These are phyloP conservation scores for Macaca mulatta DNA, from an alignment of 2,113 vertebrate species.

Conservation along the genomic window DNA sequence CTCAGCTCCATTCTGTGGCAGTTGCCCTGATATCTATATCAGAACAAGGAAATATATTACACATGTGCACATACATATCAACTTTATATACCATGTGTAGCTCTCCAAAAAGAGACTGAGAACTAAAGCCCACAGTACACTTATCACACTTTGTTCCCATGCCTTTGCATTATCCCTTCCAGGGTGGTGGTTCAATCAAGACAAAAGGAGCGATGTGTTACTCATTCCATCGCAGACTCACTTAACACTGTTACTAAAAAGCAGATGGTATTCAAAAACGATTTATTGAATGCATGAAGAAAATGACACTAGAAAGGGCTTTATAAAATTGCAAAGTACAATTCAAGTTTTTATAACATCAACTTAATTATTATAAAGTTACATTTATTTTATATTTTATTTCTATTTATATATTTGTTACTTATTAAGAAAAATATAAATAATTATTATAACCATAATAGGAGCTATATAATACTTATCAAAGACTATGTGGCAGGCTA, in stretches of 20 bases:
- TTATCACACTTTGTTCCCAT: not conserved
- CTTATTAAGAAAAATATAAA: conserved; percentile 1
- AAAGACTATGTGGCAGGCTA: not conserved
- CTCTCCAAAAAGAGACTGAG: not conserved
- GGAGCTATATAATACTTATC: not conserved
- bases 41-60: not conserved
- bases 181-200: not conserved
- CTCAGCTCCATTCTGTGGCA: not conserved
- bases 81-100: fast-evolving
- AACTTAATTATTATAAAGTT: not conserved
- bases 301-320: not conserved
- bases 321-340: not conserved
- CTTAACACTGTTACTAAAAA: not conserved
- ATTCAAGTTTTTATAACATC: not conserved
- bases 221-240: not conserved
- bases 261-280: not conserved
- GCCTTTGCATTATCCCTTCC: not conserved
- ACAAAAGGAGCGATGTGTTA: not conserved
- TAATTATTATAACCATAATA: not conserved
- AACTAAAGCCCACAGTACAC: not conserved
- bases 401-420: not conserved
- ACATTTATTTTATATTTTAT: not conserved
- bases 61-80: not conserved
- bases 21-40: not conserved
- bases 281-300: not conserved